phyloP scores from a whole-genome alignment of 2,113 vertebrate species.

The Oophaga pumilio region DNA sequence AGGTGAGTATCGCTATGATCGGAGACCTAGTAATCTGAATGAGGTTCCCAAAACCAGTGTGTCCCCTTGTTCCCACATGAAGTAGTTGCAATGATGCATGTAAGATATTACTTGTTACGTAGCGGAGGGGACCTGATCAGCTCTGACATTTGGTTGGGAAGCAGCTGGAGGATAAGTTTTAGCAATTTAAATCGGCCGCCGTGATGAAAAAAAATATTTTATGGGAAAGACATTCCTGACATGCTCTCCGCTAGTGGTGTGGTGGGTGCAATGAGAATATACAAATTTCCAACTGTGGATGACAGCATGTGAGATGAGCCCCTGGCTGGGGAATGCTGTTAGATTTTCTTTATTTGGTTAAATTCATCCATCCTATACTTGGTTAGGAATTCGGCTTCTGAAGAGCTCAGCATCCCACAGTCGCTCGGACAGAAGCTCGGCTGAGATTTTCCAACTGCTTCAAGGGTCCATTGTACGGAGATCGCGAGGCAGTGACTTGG shows the following conservation, averaged over 20 bases:
- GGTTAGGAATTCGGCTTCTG: conserved; percentile 48
- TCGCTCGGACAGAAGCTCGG: neutral
- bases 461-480: neutral
- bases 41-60: neutral
- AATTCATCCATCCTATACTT: conserved; percentile 49
- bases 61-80: neutral
- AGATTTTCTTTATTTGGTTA: conserved; percentile 53
- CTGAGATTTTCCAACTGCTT: neutral
- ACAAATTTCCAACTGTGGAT: conserved; percentile 25
- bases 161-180: neutral
- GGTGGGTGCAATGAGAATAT: neutral
- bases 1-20: no score
- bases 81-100: conserved; percentile 3
- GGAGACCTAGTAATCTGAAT: neutral
- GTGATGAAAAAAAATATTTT: conserved; percentile 21
- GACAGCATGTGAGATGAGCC: neutral
- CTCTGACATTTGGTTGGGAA: neutral
- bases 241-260: conserved; percentile 16
- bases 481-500: neutral
- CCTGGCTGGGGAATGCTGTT: conserved; percentile 11
- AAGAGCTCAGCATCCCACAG: neutral
- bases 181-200: neutral
- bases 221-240: conserved; percentile 37
- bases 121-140: neutral
- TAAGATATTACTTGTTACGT: neutral